phyloP scores from a whole-genome alignment of 1,140 invertebrate genomes.

The Limonius californicus region DNA sequence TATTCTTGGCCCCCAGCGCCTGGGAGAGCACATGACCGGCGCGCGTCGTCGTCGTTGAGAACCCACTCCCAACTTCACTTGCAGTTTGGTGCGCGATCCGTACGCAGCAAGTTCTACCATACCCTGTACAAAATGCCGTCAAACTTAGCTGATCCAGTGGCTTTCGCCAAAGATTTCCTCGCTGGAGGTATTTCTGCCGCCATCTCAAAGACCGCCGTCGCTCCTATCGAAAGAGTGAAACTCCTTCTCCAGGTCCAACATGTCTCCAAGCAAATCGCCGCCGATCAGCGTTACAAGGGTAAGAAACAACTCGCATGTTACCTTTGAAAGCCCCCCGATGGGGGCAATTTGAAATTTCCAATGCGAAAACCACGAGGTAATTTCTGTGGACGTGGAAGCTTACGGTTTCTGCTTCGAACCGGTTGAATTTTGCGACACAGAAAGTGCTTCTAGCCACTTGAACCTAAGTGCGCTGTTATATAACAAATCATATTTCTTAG shows the following conservation, averaged over 20 bases:
- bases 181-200: conserved; percentile 85
- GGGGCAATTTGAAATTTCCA: not conserved
- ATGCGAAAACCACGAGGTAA: too few relatives aligned
- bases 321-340: not conserved
- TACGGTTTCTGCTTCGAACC: too few relatives aligned
- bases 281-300: conserved; percentile 80
- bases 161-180: conserved; percentile 78
- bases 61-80: conserved; percentile 35
- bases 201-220: conserved; percentile 81
- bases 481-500: too few relatives aligned
- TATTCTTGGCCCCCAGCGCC: conserved; percentile 1
- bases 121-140: conserved; percentile 24
- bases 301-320: conserved; percentile 36
- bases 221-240: conserved; percentile 89
- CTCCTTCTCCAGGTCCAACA: conserved; percentile 85
- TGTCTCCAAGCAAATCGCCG: conserved; percentile 78
- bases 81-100: conserved; percentile 42
- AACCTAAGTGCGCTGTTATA: too few relatives aligned
- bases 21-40: conserved; percentile 24
- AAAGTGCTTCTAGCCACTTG: too few relatives aligned
- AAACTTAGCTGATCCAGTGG: conserved; percentile 54
- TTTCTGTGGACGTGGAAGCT: not conserved
- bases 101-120: conserved; percentile 22
- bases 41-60: conserved; percentile 18
- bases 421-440: too few relatives aligned